Percentiles rank a stretch among this genome's conserved stretches.
phyloP scores from a whole-genome alignment of 2,888 invertebrate genomes.

The Cantharis lateralis region DNA sequence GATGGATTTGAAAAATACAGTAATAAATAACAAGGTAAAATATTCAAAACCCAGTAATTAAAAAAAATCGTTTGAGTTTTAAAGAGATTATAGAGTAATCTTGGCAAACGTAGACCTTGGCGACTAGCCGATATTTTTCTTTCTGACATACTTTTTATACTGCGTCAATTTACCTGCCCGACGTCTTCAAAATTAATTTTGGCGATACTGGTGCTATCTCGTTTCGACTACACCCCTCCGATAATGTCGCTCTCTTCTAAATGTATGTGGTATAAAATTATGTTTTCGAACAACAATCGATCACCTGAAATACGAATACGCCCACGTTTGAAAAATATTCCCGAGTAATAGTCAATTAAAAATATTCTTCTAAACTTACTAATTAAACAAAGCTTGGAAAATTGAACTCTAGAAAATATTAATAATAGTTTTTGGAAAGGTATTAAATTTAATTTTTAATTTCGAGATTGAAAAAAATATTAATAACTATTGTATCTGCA shows the following conservation, averaged over 20 bases:
- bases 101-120: conserved; percentile 34
- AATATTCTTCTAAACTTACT: conserved; percentile 29
- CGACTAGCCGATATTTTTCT: conserved; percentile 43
- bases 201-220: conserved; percentile 34
- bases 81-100: conserved; percentile 14
- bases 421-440: conserved; percentile 6
- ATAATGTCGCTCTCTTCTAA: conserved; percentile 25
- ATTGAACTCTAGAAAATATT: conserved; percentile 26
- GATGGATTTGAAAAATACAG: background rate
- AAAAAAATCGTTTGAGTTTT: conserved; percentile 20
- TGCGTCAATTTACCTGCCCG: conserved; percentile 43
- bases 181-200: conserved; percentile 43
- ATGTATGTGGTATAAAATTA: conserved; percentile 39
- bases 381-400: conserved; percentile 33
- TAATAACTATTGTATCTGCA: background rate
- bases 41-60: conserved; percentile 18
- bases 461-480: background rate
- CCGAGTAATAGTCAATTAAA: conserved; percentile 39
- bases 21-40: background rate
- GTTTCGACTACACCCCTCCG: conserved; percentile 28
- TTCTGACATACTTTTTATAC: conserved; percentile 40
- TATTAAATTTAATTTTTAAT: background rate
- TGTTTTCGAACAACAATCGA: conserved; percentile 44
- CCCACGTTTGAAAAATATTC: conserved; percentile 46
- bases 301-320: conserved; percentile 44